Base-by-base conservation (phyloP, 2,113 vertebrate genomes). In the Chaetorhynchus papuensis region DNA sequence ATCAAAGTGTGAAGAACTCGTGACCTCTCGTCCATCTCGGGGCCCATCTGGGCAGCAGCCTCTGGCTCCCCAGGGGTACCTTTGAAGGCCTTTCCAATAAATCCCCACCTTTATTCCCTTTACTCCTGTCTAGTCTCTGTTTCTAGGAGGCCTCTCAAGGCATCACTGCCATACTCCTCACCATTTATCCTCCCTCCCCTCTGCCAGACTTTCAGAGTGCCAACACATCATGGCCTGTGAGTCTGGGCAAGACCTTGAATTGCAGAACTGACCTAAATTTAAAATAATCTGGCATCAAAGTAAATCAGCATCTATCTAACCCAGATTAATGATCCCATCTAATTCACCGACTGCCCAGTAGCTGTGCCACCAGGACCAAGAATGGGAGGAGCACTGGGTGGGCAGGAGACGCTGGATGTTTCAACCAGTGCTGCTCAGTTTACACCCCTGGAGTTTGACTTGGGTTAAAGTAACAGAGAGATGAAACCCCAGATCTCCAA, bases 141-240 rank as follows among this genome's bases (percentile, higher is more conserved):
- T 39, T 39, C 39, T 39, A 39, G 39, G 39, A 39, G 39, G 39
- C 39, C 39, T 39, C 39, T 39, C 39, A 39, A 39, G 39, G 39
- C 39, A 39, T 39, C 41, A 15, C 21, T 14, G 2, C 37, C 41
- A 10, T 1, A 10, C 37, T 76, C 45, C n/a, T 81, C 0, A 0
- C 54, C 20, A 16, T 81, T 95, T 70, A 42, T 71, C 49, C 47
- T 74, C 31, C 60, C 72, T 11, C 5, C 7, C 39, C 68, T 61
- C 15, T 18, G 39, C 68, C 87, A 88, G 54, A 50, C 28, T 37
- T 56, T 52, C 45, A 30, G 33, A 6, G 59, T 61, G 59, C 37
- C 59, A 42, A 21, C 7, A 9, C 18, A 39, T 39, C 35, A 20
- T 4, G 27, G 35, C 39, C 23, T 13, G 23, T 1, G 9, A 81